These are phyloP conservation scores for Zosterops japonicus DNA, from an alignment of 2,113 vertebrate genomes.

Conservation along the genomic window DNA sequence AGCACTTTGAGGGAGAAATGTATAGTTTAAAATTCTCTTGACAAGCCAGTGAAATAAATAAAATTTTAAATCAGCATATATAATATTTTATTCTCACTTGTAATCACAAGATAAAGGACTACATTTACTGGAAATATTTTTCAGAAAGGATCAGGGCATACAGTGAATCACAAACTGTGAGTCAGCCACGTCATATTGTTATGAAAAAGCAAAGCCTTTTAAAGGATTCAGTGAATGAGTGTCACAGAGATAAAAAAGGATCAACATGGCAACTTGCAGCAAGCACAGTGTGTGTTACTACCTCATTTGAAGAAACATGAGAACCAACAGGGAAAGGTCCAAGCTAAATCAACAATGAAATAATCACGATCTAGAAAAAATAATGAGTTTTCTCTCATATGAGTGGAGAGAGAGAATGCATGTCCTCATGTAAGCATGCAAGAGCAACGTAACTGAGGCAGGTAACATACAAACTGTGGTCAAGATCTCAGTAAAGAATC, in stretches of 20 bases:
- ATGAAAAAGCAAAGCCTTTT: conserved; percentile 2
- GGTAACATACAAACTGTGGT: not conserved
- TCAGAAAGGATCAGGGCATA: not conserved
- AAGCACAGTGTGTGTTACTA: not conserved
- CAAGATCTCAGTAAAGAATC: not conserved
- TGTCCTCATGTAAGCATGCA: not conserved
- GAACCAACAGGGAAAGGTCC: not conserved
- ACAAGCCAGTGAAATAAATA: not conserved
- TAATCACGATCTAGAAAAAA: not conserved
- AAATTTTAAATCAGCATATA: not conserved
- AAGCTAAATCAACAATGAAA: not conserved
- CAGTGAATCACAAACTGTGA: conserved; percentile 33
- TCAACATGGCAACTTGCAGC: not conserved
- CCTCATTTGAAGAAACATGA: not conserved
- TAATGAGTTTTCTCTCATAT: not conserved
- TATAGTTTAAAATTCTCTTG: not conserved
- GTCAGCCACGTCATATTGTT: not conserved
- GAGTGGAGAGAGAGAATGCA: not conserved
- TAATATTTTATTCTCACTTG: not conserved
- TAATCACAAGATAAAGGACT: not conserved
- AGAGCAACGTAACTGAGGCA: not conserved
- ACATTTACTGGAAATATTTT: not conserved
- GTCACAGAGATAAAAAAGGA: not conserved
- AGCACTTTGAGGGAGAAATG: not conserved
- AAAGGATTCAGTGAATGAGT: not conserved